Conservation (phyloP, 2,888 invertebrate species). For the Nasonia oneida region DNA sequence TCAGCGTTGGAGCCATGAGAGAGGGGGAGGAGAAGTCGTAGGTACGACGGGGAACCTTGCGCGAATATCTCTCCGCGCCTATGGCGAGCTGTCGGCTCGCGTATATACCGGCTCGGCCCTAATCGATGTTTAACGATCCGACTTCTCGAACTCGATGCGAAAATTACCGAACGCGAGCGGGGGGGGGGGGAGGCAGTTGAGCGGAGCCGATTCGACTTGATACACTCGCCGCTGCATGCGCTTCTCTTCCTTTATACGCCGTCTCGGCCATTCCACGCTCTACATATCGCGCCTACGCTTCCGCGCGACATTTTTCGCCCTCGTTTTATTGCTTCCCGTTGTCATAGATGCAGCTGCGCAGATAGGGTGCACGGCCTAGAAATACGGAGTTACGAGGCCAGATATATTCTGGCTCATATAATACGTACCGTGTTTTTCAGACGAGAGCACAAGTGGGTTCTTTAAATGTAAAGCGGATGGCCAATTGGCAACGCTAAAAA, state of each 20-base stretch:
- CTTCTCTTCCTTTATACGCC: conserved; percentile 50
- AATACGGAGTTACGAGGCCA: background rate
- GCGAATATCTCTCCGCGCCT: conserved; percentile 37
- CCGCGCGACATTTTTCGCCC: conserved; percentile 17
- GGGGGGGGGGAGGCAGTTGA: no score
- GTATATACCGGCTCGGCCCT: conserved; percentile 51
- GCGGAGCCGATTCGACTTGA: no score
- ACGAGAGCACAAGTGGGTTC: no score
- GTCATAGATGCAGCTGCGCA: background rate
- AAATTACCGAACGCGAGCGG: no score
- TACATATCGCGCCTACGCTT: background rate
- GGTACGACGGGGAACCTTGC: conserved; percentile 33
- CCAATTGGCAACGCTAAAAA: no score
- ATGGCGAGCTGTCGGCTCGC: background rate
- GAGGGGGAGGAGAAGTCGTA: conserved; percentile 47
- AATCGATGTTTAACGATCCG: conserved; percentile 73
- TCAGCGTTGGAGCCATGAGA: background rate
- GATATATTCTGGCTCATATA: background rate
- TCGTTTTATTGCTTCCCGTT: background rate
- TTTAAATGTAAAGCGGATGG: no score
- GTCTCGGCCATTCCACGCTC: background rate
- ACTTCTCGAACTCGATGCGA: conserved; percentile 50
- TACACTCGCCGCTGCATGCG: no score
- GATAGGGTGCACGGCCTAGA: background rate
- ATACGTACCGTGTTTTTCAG: no score